Conservation (phyloP, 1,140 invertebrate species). For the Uloborus diversus region DNA sequence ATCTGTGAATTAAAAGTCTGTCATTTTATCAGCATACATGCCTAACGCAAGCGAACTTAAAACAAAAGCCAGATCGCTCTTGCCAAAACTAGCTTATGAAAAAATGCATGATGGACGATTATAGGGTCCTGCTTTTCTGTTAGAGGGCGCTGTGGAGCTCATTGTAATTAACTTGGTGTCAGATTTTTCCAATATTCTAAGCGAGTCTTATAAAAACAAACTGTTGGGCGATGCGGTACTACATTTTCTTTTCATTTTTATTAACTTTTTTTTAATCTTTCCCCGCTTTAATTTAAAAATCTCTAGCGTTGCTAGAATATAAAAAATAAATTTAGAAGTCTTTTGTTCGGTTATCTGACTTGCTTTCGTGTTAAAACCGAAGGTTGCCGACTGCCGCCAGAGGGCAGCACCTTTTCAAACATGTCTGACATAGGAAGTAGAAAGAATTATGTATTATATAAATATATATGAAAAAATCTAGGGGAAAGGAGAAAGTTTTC, state of each 20-base stretch:
- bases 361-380: conserved; percentile 7
- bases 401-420: conserved; percentile 37
- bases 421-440: conserved; percentile 42
- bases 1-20: conserved; percentile 13
- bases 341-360: conserved; percentile 36
- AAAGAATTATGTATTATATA: conserved; percentile 8
- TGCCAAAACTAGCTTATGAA: conserved; percentile 2
- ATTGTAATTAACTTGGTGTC: conserved; percentile 49
- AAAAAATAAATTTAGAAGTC: conserved; percentile 11
- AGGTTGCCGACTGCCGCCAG: conserved; percentile 33
- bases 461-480: neutral
- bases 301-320: conserved; percentile 4
- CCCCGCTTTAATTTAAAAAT: conserved; percentile 33
- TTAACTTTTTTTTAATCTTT: conserved; percentile 20
- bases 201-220: conserved; percentile 42
- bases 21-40: conserved; percentile 14
- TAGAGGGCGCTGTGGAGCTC: conserved; percentile 23
- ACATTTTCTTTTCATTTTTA: conserved; percentile 12
- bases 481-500: neutral
- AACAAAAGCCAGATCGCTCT: conserved; percentile 15
- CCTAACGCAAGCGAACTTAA: conserved; percentile 25
- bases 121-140: conserved; percentile 14
- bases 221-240: neutral
- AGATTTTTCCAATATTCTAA: conserved; percentile 38
- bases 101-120: conserved; percentile 29